Base-by-base conservation (phyloP, 2,888 invertebrate species). In the Apotomis betuletana region DNA sequence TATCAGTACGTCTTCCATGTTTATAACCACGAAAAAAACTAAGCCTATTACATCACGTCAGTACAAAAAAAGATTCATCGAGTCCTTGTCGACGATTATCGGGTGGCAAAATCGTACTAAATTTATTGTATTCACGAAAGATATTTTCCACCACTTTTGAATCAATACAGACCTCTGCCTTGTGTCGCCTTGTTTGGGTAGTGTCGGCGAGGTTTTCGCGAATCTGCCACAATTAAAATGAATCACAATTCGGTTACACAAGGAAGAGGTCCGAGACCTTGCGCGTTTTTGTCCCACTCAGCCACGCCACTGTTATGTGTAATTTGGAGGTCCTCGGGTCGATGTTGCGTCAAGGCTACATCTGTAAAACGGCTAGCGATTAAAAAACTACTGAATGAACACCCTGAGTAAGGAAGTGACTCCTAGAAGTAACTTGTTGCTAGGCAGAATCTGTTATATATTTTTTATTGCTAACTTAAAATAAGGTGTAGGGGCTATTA, bases 241-340 rank as follows among this genome's bases (percentile, higher is more conserved):
- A 72, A 72, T 72, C 72, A 72, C 72, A 46, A 44, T 67, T 80
- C 79, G 84, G 83, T 83, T 86, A 84, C 80, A 88, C 80, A 83
- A 88, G 85, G 86, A 86, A 85, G 86, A 77, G 80, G 80, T 80
- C 81, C 81, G 81, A 85, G 86, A 84, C 87, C 85, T 87, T 86
- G 86, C 77, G 79, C 80, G 84, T 88, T 88, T 89, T 88, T 86
- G 87, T 90, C 86, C 84, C 81, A 84, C 79, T 87, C 82, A 82
- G 87, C 86, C 83, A 87, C 86, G 87, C 87, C 84, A 88, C 89
- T 91, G 91, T 91, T 92, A 91, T 93, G 93, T 92, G 92, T 93
- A 91, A 90, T 92, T 93, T 92, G 90, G 90, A 92, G 93, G 92
- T 93, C 92, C 91, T 85, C 83, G 87, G 89, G 90, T 91, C 90